A percentile compares a stretch with the other conserved stretches of the same genome.
phyloP scores from a whole-genome alignment of 2,888 invertebrate genomes.

The Tetropium fuscum region DNA sequence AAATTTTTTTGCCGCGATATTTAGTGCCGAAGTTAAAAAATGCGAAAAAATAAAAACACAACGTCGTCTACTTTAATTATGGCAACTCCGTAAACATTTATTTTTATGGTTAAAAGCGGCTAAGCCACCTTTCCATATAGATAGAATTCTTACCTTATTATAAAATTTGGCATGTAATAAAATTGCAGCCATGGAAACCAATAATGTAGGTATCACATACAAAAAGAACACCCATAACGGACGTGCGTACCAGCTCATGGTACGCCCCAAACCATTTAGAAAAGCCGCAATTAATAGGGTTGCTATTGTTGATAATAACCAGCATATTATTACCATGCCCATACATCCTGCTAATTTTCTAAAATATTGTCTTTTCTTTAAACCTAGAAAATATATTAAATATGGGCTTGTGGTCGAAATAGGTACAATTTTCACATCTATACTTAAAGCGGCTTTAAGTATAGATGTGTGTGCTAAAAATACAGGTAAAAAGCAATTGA shows the following conservation, averaged over 20 bases:
- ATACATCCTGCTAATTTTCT: conserved; percentile 66
- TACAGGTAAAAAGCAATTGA: too few species aligned
- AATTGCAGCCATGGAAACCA: conserved; percentile 67
- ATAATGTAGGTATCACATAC: conserved; percentile 75
- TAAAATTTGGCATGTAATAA: conserved; percentile 66
- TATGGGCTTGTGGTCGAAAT: too few species aligned
- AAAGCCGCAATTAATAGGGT: conserved; percentile 68
- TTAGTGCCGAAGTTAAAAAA: too few species aligned
- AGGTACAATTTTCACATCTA: too few species aligned
- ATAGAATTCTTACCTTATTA: conserved; percentile 69
- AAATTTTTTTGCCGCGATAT: too few species aligned
- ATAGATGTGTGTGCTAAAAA: too few species aligned
- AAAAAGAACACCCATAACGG: conserved; percentile 79
- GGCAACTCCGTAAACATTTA: too few species aligned
- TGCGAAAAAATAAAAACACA: too few species aligned
- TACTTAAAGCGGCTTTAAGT: too few species aligned
- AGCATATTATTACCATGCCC: conserved; percentile 66
- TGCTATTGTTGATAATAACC: conserved; percentile 66
- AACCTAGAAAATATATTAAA: conserved; percentile 64
- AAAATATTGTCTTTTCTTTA: conserved; percentile 64
- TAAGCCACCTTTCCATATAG: too few species aligned
- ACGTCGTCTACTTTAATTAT: neutral
- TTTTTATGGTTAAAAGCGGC: too few species aligned
- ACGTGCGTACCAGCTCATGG: conserved; percentile 81
- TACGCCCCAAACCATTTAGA: conserved; percentile 70